Evolutionary conservation across 2,113 vertebrate species (phyloP).

Genomic region (Urocitellus parryii): DNA sequence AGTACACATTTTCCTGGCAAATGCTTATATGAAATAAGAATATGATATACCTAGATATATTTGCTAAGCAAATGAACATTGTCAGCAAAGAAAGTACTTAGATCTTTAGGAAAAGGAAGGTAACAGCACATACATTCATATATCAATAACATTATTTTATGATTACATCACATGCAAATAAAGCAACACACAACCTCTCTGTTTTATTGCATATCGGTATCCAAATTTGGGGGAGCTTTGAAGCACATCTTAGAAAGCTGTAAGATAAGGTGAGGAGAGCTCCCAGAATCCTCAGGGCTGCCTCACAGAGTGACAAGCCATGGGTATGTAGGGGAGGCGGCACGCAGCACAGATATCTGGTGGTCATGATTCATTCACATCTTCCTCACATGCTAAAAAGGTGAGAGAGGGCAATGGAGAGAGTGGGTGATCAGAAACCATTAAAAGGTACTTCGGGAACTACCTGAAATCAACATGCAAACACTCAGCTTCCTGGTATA

Average conservation of each 20-base stretch:
- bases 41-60: slow-evolving; percentile 23
- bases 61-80: slow-evolving; percentile 69
- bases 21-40: slow-evolving; percentile 54
- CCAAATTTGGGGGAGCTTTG: not conserved
- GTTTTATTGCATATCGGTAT: not conserved
- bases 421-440: not conserved
- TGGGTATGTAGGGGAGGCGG: no score
- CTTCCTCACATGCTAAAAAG: not conserved
- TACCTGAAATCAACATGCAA: not conserved
- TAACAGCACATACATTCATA: not conserved
- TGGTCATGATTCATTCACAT: not conserved
- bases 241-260: not conserved
- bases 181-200: not conserved
- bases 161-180: not conserved
- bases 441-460: not conserved
- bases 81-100: slow-evolving; percentile 25
- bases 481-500: fast-evolving
- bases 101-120: not conserved
- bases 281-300: not conserved
- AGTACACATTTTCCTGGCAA: slow-evolving; percentile 64
- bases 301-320: not conserved
- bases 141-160: not conserved
- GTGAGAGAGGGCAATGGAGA: not conserved
- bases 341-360: not conserved
- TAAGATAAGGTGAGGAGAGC: not conserved